Evolutionary conservation across 1,140 invertebrate genomes (phyloP).

Genomic region (Galendromus occidentalis): DNA sequence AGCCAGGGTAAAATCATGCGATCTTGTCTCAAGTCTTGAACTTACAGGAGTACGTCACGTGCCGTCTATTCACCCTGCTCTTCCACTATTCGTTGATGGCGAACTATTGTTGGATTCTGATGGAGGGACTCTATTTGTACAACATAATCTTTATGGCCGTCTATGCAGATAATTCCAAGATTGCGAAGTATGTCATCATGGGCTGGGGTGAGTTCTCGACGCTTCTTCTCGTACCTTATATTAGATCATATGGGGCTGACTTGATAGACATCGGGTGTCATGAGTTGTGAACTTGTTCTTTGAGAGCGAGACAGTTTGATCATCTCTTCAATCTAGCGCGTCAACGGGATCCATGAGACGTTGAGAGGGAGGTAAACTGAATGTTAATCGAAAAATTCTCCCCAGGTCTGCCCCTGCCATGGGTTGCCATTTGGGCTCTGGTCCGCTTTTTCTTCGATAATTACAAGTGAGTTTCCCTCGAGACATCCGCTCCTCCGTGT

Average conservation of each 20-base stretch:
- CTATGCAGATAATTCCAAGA: slow-evolving; percentile 45
- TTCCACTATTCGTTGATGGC: slow-evolving; percentile 50
- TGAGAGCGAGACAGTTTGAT: too few relatives aligned
- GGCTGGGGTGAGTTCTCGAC: slow-evolving; percentile 45
- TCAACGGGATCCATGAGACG: too few relatives aligned
- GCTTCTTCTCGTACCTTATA: too few relatives aligned
- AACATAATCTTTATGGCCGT: slow-evolving; percentile 51
- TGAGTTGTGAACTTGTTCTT: too few relatives aligned
- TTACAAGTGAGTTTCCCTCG: slow-evolving; percentile 24
- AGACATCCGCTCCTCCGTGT: too few relatives aligned
- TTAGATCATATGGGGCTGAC: too few relatives aligned
- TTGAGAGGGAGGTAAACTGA: too few relatives aligned
- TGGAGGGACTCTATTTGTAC: slow-evolving; percentile 60
- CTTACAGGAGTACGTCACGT: slow-evolving; percentile 39
- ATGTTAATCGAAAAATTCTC: background rate
- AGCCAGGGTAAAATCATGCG: too few relatives aligned
- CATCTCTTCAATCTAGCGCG: too few relatives aligned
- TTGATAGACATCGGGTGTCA: too few relatives aligned
- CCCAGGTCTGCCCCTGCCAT: slow-evolving; percentile 30
- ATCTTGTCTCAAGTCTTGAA: background rate
- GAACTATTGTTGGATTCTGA: slow-evolving; percentile 59
- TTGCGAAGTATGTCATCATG: slow-evolving; percentile 41
- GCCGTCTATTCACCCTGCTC: slow-evolving; percentile 43
- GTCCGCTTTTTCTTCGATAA: slow-evolving; percentile 36
- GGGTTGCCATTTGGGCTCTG: slow-evolving; percentile 37